Percentiles rank a stretch among this genome's conserved stretches.
Conservation (phyloP, 1,140 invertebrate genomes). For the Scaptomyza pallida region DNA sequence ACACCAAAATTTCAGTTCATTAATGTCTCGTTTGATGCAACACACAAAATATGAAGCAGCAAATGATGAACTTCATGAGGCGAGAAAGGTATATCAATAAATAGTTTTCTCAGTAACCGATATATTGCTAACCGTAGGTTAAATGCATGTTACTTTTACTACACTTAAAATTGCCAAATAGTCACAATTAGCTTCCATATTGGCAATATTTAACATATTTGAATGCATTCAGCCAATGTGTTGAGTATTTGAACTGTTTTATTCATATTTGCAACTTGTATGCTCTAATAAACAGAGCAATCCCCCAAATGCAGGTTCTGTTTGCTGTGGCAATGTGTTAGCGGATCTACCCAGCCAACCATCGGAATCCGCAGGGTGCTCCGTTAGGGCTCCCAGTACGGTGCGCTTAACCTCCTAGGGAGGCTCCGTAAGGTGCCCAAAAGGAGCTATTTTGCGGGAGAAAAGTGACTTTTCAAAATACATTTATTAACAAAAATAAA, state of each 20-base stretch:
- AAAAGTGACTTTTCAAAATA: too few species aligned
- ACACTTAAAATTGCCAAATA: too few species aligned
- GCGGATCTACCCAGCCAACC: conserved; percentile 77
- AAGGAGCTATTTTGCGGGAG: too few species aligned
- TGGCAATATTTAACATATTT: too few species aligned
- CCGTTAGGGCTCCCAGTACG: too few species aligned
- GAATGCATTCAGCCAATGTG: neutral
- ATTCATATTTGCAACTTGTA: conserved; percentile 11
- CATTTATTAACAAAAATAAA: too few species aligned
- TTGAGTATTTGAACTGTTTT: conserved; percentile 1
- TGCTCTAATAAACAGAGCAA: conserved; percentile 52
- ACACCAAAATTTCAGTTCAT: conserved; percentile 15
- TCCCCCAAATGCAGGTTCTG: conserved; percentile 45
- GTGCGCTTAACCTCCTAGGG: too few species aligned
- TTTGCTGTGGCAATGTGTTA: conserved; percentile 46
- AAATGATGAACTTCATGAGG: neutral
- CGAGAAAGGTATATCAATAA: neutral
- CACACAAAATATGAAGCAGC: neutral
- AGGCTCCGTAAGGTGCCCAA: too few species aligned
- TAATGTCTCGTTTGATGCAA: conserved; percentile 6
- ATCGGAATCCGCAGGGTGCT: too few species aligned
- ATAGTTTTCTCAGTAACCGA: too few species aligned
- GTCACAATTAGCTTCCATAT: neutral
- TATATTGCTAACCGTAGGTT: too few species aligned
- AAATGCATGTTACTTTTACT: too few species aligned